These are phyloP conservation scores for Tetragonisca angustula DNA, from an alignment of 2,888 invertebrate species.

Conservation along the genomic window DNA sequence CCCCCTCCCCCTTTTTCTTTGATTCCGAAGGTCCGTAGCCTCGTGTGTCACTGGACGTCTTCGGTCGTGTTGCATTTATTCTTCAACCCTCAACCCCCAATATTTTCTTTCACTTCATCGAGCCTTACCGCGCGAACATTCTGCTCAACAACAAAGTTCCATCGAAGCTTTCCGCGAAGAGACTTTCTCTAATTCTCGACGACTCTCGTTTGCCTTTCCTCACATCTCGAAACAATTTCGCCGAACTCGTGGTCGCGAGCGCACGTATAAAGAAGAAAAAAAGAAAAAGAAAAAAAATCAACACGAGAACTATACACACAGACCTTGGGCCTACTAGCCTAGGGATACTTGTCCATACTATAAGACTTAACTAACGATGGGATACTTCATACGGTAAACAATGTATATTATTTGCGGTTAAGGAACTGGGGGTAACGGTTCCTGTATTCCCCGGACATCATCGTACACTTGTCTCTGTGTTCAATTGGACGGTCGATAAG, in stretches of 20 bases:
- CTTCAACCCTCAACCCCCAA: not conserved
- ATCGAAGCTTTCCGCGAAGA: not conserved
- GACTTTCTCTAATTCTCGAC: not conserved
- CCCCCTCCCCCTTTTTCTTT: not conserved
- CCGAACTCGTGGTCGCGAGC: slow-evolving; percentile 48
- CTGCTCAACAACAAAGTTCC: slow-evolving; percentile 46
- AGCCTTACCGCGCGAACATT: slow-evolving; percentile 2
- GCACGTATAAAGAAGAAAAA: slow-evolving; percentile 42
- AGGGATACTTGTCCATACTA: slow-evolving; percentile 83
- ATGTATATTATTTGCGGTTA: slow-evolving; percentile 82
- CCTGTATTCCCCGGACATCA: slow-evolving; percentile 80
- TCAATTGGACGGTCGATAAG: slow-evolving; percentile 75
- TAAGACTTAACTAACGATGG: slow-evolving; percentile 83
- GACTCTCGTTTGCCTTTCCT: not conserved
- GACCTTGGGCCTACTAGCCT: slow-evolving; percentile 81
- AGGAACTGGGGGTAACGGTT: slow-evolving; percentile 78
- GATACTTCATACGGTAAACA: slow-evolving; percentile 81
- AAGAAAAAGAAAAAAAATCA: slow-evolving; percentile 54
- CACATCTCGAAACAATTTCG: slow-evolving; percentile 1
- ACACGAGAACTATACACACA: slow-evolving; percentile 74
- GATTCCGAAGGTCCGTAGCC: slow-evolving; percentile 33
- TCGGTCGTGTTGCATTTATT: slow-evolving; percentile 54
- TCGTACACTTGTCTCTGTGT: slow-evolving; percentile 75
- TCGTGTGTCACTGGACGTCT: slow-evolving; percentile 26
- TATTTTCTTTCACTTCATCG: too few species aligned